These are phyloP conservation scores for Lissonota sp. DNA, from an alignment of 2,888 invertebrate species.

Conservation along the genomic window DNA sequence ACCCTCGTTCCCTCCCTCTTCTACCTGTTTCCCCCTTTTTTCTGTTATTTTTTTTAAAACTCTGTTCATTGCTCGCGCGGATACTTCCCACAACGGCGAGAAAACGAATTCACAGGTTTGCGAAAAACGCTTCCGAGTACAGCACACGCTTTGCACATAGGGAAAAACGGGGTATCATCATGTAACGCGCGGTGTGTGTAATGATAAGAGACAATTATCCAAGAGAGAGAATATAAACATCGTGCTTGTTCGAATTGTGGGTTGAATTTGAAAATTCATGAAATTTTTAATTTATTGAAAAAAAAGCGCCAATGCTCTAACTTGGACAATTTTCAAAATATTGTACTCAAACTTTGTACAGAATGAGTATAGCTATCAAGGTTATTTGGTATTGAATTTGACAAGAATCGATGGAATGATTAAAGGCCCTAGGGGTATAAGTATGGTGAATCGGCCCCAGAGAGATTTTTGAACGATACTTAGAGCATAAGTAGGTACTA, in stretches of 20 bases:
- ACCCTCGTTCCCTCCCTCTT: conserved; percentile 8
- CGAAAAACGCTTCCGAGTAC: conserved; percentile 60
- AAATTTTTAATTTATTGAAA: too few relatives aligned
- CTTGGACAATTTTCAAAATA: too few relatives aligned
- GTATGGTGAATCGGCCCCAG: too few relatives aligned
- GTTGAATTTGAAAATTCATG: too few relatives aligned
- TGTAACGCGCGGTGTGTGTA: conserved; percentile 10
- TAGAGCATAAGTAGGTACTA: too few relatives aligned
- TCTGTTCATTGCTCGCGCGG: conserved; percentile 35
- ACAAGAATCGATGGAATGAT: too few relatives aligned
- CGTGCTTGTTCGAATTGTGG: not conserved
- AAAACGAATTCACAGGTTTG: conserved; percentile 60
- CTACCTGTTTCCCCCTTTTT: not conserved
- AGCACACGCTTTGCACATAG: conserved; percentile 16
- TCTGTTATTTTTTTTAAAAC: conserved; percentile 2
- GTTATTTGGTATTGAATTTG: too few relatives aligned
- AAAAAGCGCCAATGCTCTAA: too few relatives aligned
- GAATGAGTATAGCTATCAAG: too few relatives aligned
- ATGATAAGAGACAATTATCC: conserved; percentile 13
- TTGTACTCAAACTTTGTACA: too few relatives aligned
- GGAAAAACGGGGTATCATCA: conserved; percentile 37
- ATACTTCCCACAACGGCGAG: conserved; percentile 58
- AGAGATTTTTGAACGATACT: too few relatives aligned
- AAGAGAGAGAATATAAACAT: conserved; percentile 2
- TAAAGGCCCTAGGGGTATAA: too few relatives aligned